These are phyloP conservation scores for Bucorvus abyssinicus DNA, from an alignment of 2,797 vertebrate genomes.

Conservation along the genomic window DNA sequence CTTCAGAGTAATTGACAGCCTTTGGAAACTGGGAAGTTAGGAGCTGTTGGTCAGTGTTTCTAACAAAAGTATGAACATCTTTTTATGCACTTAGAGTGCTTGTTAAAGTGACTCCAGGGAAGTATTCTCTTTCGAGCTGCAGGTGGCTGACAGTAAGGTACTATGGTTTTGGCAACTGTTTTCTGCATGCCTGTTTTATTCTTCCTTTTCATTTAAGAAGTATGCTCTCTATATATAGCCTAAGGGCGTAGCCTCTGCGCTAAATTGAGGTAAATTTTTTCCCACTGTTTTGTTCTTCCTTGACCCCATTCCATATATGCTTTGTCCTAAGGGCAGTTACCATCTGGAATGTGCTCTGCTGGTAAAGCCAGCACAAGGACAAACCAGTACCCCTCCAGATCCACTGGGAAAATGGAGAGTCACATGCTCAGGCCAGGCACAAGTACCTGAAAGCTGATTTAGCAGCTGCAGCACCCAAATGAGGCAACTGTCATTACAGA, in stretches of 20 bases:
- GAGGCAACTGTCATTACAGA: not conserved
- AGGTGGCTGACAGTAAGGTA: not conserved
- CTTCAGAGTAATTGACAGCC: not conserved
- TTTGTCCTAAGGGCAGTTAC: not conserved
- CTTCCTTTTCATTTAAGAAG: not conserved
- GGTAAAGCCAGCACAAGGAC: not conserved
- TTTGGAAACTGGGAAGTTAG: not conserved
- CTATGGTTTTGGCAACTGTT: not conserved
- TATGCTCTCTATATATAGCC: not conserved
- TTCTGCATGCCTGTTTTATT: not conserved
- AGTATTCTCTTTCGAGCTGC: not conserved
- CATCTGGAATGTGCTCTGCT: not conserved
- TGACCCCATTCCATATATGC: not conserved
- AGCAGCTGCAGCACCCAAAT: not conserved
- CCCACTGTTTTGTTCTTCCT: not conserved
- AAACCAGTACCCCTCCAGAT: not conserved
- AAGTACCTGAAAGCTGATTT: not conserved
- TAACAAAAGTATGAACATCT: not conserved
- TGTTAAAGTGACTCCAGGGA: not conserved
- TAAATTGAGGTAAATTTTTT: not conserved
- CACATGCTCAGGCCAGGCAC: accelerated
- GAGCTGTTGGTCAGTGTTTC: not conserved
- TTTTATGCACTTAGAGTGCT: not conserved
- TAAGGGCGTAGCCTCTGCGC: not conserved
- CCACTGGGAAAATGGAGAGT: not conserved